Evolutionary conservation across 2,797 vertebrate species (phyloP).

Genomic region (Chromobotia macracanthus): DNA sequence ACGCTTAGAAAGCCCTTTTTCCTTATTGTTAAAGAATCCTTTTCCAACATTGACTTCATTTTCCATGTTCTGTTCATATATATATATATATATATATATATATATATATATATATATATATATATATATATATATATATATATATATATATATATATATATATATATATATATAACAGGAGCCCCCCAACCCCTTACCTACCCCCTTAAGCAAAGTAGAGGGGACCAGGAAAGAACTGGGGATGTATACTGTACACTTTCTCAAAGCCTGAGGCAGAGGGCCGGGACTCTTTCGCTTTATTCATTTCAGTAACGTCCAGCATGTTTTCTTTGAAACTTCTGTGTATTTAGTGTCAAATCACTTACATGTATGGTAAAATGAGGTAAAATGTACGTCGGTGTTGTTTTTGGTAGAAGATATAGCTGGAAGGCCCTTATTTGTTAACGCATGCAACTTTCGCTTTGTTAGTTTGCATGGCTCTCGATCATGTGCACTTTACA

Average conservation of each 20-base stretch:
- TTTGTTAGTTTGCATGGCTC: slow-evolving; percentile 80
- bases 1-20: slow-evolving; percentile 17
- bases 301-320: slow-evolving; percentile 61
- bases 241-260: slow-evolving; percentile 48
- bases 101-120: background rate
- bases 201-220: slow-evolving; percentile 39
- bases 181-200: slow-evolving; percentile 34
- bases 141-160: background rate
- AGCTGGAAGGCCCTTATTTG: slow-evolving; percentile 54
- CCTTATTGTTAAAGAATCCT: slow-evolving; percentile 16
- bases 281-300: slow-evolving; percentile 47
- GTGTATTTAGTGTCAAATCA: slow-evolving; percentile 62
- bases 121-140: background rate
- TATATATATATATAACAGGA: slow-evolving; percentile 17
- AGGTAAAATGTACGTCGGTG: slow-evolving; percentile 59
- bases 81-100: slow-evolving; percentile 3
- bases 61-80: slow-evolving; percentile 27
- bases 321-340: slow-evolving; percentile 61
- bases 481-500: slow-evolving; percentile 63
- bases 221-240: slow-evolving; percentile 38
- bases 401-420: slow-evolving; percentile 57
- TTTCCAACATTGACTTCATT: slow-evolving; percentile 25
- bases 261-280: slow-evolving; percentile 41
- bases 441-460: slow-evolving; percentile 77
- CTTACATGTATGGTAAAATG: slow-evolving; percentile 60